Base-by-base conservation (phyloP, 1,140 invertebrate species). In the Hypothenemus hampei region DNA sequence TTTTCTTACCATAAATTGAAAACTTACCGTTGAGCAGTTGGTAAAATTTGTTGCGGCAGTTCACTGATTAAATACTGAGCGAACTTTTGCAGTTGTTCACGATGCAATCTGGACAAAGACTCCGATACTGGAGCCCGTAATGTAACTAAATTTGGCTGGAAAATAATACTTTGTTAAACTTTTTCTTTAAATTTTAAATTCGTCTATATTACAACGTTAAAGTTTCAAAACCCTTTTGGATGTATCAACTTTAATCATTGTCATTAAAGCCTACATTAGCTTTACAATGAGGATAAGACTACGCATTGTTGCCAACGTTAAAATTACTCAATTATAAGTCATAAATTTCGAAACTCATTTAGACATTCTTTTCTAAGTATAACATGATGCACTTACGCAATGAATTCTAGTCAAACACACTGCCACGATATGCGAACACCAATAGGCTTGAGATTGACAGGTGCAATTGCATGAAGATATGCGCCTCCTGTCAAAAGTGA, bases 11-110 rank as follows among this genome's bases (percentile, higher is more conserved):
- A n/a, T n/a, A 21, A 23, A 22, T 13, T 21, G 10, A 36, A 36
- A 40, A 20, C 6, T 48, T 51, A 55, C 52, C 52, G 79, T 73
- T 99, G 97, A 60, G 97, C 97, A 24, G 95, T 97, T 10, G 96
- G 97, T 57, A 99, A 72, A 61, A 98, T 97, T 80, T 98, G 89
- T 71, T 97, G 91, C 7, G 96, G 96, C 63, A 99, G 74, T 73
- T 98, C 95, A 71, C 93, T 96, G 65, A 99, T 98, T n/a, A 99
- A 82, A 75, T 98, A 99, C 75, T 99, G 97, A 65, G 96, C 95
- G 77, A 99, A 98, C 74, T 99, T 99, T 72, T 98, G 95, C 43
- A 99, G 75, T 69, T 96, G 93, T 72, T 97, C 92, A 56, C 94
- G 81, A 69, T 92, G 85, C 19, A 99, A 75, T 59, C 93, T 81